Conservation (phyloP, 64 coral and sea anemone species). For the Dendrophyllia cribrosa region DNA sequence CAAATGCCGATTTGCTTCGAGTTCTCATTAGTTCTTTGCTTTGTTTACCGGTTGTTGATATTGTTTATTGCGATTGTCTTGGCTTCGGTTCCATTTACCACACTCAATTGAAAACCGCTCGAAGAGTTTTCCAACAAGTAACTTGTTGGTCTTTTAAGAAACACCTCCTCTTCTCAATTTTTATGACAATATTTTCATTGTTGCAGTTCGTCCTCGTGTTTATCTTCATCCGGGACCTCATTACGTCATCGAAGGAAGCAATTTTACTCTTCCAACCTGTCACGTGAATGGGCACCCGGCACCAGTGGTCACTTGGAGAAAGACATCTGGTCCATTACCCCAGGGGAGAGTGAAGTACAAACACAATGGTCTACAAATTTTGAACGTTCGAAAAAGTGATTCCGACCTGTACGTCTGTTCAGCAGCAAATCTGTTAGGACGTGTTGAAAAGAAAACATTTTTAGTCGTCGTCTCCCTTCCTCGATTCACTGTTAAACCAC, state of each 20-base stretch:
- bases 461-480: background rate
- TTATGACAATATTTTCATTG: no score
- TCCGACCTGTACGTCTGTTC: constrained; percentile 50
- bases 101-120: no score
- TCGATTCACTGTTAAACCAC: background rate
- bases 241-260: background rate
- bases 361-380: background rate
- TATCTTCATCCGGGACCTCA: constrained; percentile 42
- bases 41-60: no score
- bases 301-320: constrained; percentile 60
- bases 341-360: background rate
- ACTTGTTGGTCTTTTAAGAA: no score
- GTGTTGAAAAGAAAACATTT: background rate
- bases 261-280: constrained; percentile 54
- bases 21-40: no score
- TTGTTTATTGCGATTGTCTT: no score
- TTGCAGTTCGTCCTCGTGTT: constrained; percentile 1
- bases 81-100: no score
- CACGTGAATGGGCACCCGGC: constrained; percentile 51
- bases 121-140: no score
- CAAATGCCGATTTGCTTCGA: no score
- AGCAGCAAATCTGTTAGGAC: constrained; percentile 47
- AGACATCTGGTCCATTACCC: constrained; percentile 24
- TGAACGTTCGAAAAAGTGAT: background rate
- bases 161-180: no score